phyloP scores from a whole-genome alignment of 2,888 invertebrate genomes.

The Drosophila emarginata region DNA sequence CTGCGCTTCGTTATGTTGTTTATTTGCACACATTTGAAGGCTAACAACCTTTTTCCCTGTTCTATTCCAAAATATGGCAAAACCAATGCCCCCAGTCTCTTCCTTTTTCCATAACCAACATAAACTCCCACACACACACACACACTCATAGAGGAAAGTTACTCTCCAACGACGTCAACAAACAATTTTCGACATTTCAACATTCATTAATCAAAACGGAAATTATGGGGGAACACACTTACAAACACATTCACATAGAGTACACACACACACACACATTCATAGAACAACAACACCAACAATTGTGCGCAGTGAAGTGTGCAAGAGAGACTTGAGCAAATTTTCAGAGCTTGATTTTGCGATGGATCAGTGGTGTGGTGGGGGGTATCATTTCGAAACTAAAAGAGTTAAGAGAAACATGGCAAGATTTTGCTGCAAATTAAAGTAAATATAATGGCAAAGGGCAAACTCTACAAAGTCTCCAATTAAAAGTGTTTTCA shows the following conservation, averaged over 20 bases:
- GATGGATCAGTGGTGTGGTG: not conserved
- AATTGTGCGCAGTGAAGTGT: slow-evolving; percentile 26
- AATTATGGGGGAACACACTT: slow-evolving; percentile 59
- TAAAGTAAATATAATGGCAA: slow-evolving; percentile 2
- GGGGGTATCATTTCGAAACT: slow-evolving; percentile 11
- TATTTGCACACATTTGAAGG: slow-evolving; percentile 52
- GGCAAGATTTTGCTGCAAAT: slow-evolving; percentile 7
- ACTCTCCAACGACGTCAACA: slow-evolving; percentile 56
- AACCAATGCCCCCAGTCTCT: not conserved
- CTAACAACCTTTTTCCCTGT: slow-evolving; percentile 40
- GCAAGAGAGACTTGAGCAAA: slow-evolving; percentile 21
- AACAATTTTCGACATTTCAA: slow-evolving; percentile 74
- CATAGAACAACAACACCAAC: slow-evolving; percentile 10
- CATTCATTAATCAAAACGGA: slow-evolving; percentile 78
- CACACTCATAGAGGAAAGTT: slow-evolving; percentile 22
- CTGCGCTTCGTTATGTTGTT: slow-evolving; percentile 38
- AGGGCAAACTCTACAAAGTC: not conserved
- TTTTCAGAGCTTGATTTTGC: slow-evolving; percentile 51
- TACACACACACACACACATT: not conserved
- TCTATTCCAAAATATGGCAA: not conserved
- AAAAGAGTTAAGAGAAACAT: not conserved
- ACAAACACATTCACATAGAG: slow-evolving; percentile 16
- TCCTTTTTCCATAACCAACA: slow-evolving; percentile 12
- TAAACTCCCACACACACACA: slow-evolving; percentile 15
- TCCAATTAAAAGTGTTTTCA: not conserved